Percentiles rank a stretch among this genome's conserved stretches.
Evolutionary conservation across 1,140 invertebrate species (phyloP).

Genomic region (Ips typographus): DNA sequence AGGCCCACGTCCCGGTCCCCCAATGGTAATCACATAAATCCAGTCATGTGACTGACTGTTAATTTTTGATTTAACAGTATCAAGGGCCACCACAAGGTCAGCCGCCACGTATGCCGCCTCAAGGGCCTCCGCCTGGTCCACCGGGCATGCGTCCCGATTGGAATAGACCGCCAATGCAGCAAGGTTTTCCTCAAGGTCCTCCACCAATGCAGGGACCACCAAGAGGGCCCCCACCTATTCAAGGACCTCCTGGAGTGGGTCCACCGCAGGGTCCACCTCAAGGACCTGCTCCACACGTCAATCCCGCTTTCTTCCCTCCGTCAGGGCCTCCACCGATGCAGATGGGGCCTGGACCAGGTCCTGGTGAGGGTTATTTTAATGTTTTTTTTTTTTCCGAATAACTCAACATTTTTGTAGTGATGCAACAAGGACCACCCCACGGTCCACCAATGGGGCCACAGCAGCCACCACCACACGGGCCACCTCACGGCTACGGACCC

Average conservation of each 20-base stretch:
- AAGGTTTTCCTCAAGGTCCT: conserved; percentile 56
- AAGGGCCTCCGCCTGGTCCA: conserved; percentile 60
- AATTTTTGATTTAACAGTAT: conserved; percentile 47
- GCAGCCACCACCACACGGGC: conserved; percentile 59
- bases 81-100: conserved; percentile 65
- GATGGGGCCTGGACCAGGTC: conserved; percentile 49
- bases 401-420: conserved; percentile 36
- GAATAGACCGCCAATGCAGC: conserved; percentile 70
- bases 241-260: conserved; percentile 56
- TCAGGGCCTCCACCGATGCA: conserved; percentile 63
- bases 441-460: conserved; percentile 57
- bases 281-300: conserved; percentile 88
- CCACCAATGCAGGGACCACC: conserved; percentile 68
- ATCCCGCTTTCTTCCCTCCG: conserved; percentile 92
- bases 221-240: conserved; percentile 55
- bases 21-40: conserved; percentile 59
- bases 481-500: conserved; percentile 64
- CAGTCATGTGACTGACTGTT: background rate
- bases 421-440: conserved; percentile 62
- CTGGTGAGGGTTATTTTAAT: conserved; percentile 47
- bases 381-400: background rate
- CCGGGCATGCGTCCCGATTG: conserved; percentile 69
- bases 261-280: conserved; percentile 65
- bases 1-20: conserved; percentile 59
- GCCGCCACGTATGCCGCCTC: conserved; percentile 62